phyloP scores from a whole-genome alignment of 2,888 invertebrate genomes.

The Pecten maximus region DNA sequence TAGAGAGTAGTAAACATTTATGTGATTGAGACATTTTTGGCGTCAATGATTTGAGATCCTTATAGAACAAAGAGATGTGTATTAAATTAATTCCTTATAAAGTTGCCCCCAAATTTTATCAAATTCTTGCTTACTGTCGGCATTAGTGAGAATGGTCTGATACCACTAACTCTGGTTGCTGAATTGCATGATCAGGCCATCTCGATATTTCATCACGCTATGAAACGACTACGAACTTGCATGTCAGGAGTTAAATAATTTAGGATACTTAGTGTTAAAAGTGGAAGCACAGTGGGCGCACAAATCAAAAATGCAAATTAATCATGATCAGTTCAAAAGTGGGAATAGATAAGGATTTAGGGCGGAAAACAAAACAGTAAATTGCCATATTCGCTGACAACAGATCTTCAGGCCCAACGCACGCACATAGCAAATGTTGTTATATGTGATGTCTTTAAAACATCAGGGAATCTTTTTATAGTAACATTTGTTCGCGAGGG shows the following conservation, averaged over 20 bases:
- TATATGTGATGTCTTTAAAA: background rate
- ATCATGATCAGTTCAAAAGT: background rate
- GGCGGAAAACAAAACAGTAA: background rate
- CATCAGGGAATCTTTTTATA: background rate
- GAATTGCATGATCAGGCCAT: background rate
- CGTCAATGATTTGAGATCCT: too few species aligned
- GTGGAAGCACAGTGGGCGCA: background rate
- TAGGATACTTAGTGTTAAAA: background rate
- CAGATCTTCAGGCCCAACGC: background rate
- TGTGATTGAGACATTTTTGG: too few species aligned
- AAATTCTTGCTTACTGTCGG: background rate
- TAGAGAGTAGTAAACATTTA: too few species aligned
- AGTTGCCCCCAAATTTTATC: too few species aligned
- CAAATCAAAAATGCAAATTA: background rate
- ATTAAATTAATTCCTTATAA: background rate
- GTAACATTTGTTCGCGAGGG: background rate
- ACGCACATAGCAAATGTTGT: background rate
- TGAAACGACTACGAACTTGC: background rate
- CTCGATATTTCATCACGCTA: background rate
- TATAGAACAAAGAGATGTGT: background rate
- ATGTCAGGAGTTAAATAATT: background rate
- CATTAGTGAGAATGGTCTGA: background rate
- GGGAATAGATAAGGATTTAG: conserved; percentile 11
- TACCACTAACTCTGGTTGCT: background rate
- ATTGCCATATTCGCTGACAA: background rate